Evolutionary conservation across 53 echinoderm and acorn worm genomes (phyloP), one percentile per base, ranked within the genome.

Genomic region (Arbacia lixula): DNA sequence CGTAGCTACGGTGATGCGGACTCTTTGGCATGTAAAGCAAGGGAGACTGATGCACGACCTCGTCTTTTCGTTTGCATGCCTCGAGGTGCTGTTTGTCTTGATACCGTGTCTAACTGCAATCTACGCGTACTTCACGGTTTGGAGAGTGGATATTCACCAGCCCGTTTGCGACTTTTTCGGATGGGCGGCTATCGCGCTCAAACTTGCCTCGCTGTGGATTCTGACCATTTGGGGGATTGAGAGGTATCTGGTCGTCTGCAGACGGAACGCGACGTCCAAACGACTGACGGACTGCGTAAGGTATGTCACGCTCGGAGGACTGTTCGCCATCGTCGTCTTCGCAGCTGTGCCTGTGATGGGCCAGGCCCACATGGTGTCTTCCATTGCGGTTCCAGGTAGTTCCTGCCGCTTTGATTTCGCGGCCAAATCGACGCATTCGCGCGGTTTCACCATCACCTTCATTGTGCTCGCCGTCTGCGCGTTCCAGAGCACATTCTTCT

Each of bases 131-230:
- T 39, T 85, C 4, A 71, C 85, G 0, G 25, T 24, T 5, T 71
- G 85, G 69, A 55, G 27, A 12, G 37, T 85, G 24, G 68, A 35
- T 24, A 22, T 9, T 1, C 1, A 85, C 69, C 40, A 68, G 32
- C 53, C 85, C 17, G 68, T 85, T 1, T 85, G 85, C 40, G 69
- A 85, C 41, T 68, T 85, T 32, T 71, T 85, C 37, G 85, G 85
- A 24, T 85, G 85, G 85, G 56, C 71, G 1, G 68, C 39, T 8
- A 55, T 71, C 22, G 17, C 56, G 6, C 11, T 53, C 12, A 85
- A 55, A 26, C 25, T 52, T 1, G 85, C 71, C 36, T 85, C 85
- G 21, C 10, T 85, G 37, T 85, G 68, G 56, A 54, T 71, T 16
- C 5, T 53, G 37, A 85, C 85, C 6, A 21, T 39, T 19, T 21